These are phyloP conservation scores for Stomatorhinus walkeri DNA, from an alignment of 2,797 vertebrate genomes.

Conservation along the genomic window DNA sequence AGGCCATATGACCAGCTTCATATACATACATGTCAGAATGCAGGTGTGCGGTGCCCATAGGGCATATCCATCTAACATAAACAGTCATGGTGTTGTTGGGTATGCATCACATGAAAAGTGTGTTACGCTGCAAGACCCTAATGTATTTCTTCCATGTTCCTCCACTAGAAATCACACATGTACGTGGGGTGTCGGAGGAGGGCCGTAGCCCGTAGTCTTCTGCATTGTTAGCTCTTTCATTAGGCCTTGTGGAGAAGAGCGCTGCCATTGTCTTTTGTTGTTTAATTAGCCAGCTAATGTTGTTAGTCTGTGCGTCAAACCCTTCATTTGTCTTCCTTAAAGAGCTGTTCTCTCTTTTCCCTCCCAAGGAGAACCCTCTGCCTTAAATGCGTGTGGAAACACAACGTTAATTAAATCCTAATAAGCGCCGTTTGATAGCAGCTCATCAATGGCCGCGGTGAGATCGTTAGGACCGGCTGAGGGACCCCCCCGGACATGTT, in stretches of 20 bases:
- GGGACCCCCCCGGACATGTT: conserved; percentile 18
- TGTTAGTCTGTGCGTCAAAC: conserved; percentile 65
- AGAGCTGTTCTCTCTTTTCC: conserved; percentile 49
- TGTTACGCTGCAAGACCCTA: background rate
- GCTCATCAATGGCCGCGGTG: conserved; percentile 36
- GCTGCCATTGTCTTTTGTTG: conserved; percentile 61
- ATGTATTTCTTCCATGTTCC: background rate
- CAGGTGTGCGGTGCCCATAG: background rate
- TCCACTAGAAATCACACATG: background rate
- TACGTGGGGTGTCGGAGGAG: background rate
- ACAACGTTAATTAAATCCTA: conserved; percentile 59
- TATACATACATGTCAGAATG: background rate
- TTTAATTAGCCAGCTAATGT: conserved; percentile 75
- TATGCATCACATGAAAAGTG: background rate
- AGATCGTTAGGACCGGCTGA: conserved; percentile 26
- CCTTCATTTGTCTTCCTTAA: conserved; percentile 74
- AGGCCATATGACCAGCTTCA: background rate
- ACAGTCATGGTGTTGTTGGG: background rate
- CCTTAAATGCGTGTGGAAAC: conserved; percentile 57
- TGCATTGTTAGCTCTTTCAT: conserved; percentile 63
- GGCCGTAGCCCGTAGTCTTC: conserved; percentile 40
- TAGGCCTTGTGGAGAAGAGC: conserved; percentile 53
- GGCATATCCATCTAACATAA: background rate
- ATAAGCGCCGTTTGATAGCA: conserved; percentile 51
- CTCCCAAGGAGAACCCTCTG: conserved; percentile 56